Percentiles rank a stretch among this genome's conserved stretches.
These are phyloP conservation scores for Sialia sialis DNA, from an alignment of 2,113 vertebrate species.

Conservation along the genomic window DNA sequence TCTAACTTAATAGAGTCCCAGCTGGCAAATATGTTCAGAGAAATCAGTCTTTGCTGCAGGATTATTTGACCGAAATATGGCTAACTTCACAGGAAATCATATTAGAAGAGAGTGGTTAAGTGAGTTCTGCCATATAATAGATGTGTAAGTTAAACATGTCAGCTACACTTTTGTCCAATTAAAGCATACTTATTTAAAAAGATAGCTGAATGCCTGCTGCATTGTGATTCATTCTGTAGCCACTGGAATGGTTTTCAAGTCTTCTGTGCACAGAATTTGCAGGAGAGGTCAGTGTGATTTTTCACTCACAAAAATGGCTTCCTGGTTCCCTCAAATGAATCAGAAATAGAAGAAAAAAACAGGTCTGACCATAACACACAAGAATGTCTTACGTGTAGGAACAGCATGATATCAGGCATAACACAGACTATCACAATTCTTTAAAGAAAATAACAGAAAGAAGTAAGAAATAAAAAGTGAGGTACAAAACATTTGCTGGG, in stretches of 20 bases:
- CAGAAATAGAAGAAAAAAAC: background rate
- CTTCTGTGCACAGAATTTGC: background rate
- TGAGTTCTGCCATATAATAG: background rate
- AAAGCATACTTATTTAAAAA: background rate
- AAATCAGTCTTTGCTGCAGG: background rate
- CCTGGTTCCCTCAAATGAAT: background rate
- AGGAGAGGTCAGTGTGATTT: background rate
- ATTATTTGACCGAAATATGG: conserved; percentile 6
- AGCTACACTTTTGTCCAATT: background rate
- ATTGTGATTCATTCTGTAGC: background rate
- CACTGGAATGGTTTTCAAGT: background rate
- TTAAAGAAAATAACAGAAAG: background rate
- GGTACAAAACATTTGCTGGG: background rate
- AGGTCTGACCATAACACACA: background rate
- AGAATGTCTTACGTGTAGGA: background rate
- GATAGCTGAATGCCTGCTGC: background rate
- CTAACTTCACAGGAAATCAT: background rate
- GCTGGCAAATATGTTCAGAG: background rate
- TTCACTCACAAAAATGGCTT: background rate
- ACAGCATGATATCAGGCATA: background rate
- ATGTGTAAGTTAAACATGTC: background rate
- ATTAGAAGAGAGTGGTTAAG: background rate
- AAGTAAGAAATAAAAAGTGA: background rate
- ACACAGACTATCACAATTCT: background rate
- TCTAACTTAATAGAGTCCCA: conserved; percentile 20